Evolutionary conservation across 1,140 invertebrate species (phyloP), one percentile per base, ranked within the genome.

Genomic region (Rhopalosiphum padi): DNA sequence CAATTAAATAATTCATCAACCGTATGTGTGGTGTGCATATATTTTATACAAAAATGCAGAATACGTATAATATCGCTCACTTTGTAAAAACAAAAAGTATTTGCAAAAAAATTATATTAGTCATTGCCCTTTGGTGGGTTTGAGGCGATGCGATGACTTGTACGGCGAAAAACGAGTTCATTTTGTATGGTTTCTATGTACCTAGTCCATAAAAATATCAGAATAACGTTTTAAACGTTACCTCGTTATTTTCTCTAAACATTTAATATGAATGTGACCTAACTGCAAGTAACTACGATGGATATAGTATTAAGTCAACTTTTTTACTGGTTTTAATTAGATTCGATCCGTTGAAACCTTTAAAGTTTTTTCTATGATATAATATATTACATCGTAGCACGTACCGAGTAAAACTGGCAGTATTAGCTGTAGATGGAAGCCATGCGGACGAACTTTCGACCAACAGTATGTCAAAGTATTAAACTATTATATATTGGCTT

Each of bases 281-380:
- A n/a, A 4, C 30, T 6, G n/a, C n/a, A n/a, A n/a, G 30, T n/a
- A 60, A 11, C 30, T n/a, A 25, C 22, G 23, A 30, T 41, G 41
- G 5, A 43, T 46, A 48, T 21, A n/a, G 23, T 89, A 35, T 87
- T n/a, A 21, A 51, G 30, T 18, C 22, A 88, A 88, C 18, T 88
- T 88, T 51, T 89, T 35, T 89, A 89, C n/a, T 23, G 22, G n/a
- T n/a, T 37, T 88, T 53, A 89, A 89, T 89, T 53, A 53, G 5
- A 86, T 89, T 89, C 87, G 48, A 53, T 88, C 46, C 87, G 48
- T 53, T 89, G 87, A 89, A 89, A 89, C 48, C 87, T 53, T 86
- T 89, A 25, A 89, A 89, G 48, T 35, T 35, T 89, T 51, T 51
- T n/a, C n/a, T 77, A 77, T 77, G 60, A 77, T n/a, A 77, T 77